Conservation (phyloP, 2,797 vertebrate species). For the Syndactyla subalaris region DNA sequence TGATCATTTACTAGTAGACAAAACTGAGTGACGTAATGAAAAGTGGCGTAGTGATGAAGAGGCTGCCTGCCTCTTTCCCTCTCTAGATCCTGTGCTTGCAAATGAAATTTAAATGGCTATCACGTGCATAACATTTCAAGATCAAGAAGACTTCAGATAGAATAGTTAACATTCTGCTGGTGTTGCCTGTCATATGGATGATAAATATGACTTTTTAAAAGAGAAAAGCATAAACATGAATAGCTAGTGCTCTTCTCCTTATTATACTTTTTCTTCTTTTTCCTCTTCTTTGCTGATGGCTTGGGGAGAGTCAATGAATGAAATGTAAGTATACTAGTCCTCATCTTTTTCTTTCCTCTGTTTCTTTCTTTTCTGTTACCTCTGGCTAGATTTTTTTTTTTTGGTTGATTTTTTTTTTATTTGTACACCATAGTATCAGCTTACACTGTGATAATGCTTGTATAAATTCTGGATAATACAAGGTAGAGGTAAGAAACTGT, state of each 20-base stretch:
- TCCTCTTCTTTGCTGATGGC: not conserved
- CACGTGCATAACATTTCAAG: not conserved
- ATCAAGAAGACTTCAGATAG: not conserved
- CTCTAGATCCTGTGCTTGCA: not conserved
- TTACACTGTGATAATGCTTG: not conserved
- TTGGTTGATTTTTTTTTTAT: not conserved
- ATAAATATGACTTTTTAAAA: not conserved
- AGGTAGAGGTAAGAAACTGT: not conserved
- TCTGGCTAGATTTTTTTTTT: not conserved
- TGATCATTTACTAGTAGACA: not conserved
- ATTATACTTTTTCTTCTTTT: constrained; percentile 21
- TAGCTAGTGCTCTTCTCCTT: constrained; percentile 2
- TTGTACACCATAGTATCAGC: not conserved
- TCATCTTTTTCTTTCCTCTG: not conserved
- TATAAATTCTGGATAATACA: not conserved
- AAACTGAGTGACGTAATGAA: not conserved
- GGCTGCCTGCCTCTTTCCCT: not conserved
- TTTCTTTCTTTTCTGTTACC: not conserved
- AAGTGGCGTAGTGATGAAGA: not conserved
- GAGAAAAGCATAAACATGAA: not conserved
- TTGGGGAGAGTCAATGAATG: not conserved
- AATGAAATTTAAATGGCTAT: not conserved
- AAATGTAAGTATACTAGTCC: not conserved
- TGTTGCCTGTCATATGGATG: not conserved
- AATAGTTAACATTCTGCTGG: not conserved